phyloP scores from a whole-genome alignment of 2,888 invertebrate species.

The Heterodera filipjevi region DNA sequence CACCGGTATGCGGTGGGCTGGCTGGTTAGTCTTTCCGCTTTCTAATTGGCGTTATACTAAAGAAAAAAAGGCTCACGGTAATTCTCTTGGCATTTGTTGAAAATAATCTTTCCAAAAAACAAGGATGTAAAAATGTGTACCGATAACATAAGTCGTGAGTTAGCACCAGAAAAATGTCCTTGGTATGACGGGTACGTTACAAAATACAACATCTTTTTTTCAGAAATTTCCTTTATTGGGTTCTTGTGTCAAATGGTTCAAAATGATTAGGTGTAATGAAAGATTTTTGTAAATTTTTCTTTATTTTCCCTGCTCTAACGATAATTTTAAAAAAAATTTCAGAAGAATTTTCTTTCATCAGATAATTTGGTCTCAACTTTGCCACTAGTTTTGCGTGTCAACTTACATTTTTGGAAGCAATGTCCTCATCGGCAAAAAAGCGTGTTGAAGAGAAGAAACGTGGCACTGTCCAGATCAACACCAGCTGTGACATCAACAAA shows the following conservation, averaged over 20 bases:
- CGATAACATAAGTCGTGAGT: too few species aligned
- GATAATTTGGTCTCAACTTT: background rate
- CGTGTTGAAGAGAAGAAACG: constrained; percentile 38
- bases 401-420: background rate
- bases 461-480: constrained; percentile 44
- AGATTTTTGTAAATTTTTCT: background rate
- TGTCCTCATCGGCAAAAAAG: constrained; percentile 44
- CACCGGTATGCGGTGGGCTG: constrained; percentile 7
- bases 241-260: too few species aligned
- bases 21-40: background rate
- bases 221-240: too few species aligned
- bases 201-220: too few species aligned
- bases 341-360: constrained; percentile 23
- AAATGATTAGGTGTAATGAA: too few species aligned
- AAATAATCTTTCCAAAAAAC: too few species aligned
- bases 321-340: too few species aligned
- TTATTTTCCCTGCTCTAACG: too few species aligned
- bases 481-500: constrained; percentile 43
- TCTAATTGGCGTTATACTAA: background rate
- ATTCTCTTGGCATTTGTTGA: background rate
- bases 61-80: background rate
- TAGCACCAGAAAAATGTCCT: too few species aligned
- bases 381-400: background rate
- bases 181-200: too few species aligned
- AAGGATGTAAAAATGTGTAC: too few species aligned